Evolutionary conservation across 2,797 vertebrate genomes (phyloP).

Genomic region (Sus cebifrons): DNA sequence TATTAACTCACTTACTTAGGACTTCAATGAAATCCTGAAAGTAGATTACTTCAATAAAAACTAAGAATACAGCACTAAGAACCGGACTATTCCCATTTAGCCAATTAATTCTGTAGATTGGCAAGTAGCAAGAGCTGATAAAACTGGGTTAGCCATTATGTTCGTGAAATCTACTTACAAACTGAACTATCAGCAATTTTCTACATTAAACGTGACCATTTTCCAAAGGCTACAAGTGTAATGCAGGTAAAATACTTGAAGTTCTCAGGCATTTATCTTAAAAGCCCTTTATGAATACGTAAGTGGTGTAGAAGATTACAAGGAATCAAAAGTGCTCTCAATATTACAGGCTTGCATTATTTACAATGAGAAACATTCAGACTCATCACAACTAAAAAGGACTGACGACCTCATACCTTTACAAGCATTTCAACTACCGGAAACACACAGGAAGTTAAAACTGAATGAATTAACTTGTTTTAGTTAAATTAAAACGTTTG

Average conservation of each 20-base stretch:
- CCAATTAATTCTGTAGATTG: neutral
- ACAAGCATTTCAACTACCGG: conserved; percentile 6
- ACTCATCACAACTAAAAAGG: conserved; percentile 32
- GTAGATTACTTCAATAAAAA: neutral
- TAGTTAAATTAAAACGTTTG: conserved; percentile 51
- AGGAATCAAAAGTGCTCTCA: conserved; percentile 10
- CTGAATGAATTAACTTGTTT: neutral
- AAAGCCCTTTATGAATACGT: conserved; percentile 67
- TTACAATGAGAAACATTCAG: conserved; percentile 13
- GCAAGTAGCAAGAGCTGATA: neutral
- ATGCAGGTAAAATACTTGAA: conserved; percentile 56
- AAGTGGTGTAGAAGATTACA: conserved; percentile 1
- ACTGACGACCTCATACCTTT: neutral
- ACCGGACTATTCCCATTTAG: neutral
- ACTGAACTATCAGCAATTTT: conserved; percentile 38
- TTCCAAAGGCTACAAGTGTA: conserved; percentile 22
- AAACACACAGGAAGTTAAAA: conserved; percentile 39
- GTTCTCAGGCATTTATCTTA: conserved; percentile 12
- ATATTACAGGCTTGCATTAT: neutral
- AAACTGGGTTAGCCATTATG: neutral
- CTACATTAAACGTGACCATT: conserved; percentile 8
- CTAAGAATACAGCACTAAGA: neutral
- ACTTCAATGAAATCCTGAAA: neutral
- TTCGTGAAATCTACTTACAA: conserved; percentile 47
- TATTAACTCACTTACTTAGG: neutral